A percentile compares a stretch with the other conserved stretches of the same genome.
These are phyloP conservation scores for Bungarus multicinctus DNA, from an alignment of 2,113 vertebrate genomes.

Conservation along the genomic window DNA sequence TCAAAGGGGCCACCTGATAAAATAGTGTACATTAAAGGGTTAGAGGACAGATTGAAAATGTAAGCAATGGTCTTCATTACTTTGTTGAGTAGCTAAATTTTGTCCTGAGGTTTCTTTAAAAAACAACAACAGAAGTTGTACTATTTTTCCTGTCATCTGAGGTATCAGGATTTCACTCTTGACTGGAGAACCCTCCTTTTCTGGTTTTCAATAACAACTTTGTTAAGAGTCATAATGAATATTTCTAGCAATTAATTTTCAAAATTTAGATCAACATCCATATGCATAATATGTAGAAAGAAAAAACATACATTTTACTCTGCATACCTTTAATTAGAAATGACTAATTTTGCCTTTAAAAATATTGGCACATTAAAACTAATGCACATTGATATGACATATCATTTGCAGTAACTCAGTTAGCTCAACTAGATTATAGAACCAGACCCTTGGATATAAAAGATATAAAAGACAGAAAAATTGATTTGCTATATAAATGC, in stretches of 20 bases:
- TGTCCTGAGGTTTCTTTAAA: background rate
- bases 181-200: background rate
- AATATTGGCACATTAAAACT: background rate
- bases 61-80: background rate
- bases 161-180: background rate
- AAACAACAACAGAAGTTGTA: background rate
- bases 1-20: conserved; percentile 9
- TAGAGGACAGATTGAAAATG: background rate
- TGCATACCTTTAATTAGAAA: background rate
- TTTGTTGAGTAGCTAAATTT: background rate
- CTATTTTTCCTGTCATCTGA: background rate
- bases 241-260: background rate
- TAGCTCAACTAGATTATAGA: background rate
- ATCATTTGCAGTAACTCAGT: background rate
- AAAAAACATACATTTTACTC: background rate
- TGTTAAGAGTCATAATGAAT: background rate
- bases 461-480: background rate
- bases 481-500: background rate
- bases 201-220: background rate
- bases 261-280: background rate
- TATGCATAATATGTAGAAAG: background rate
- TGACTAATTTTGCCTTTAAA: background rate
- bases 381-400: background rate
- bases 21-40: background rate
- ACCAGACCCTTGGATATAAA: background rate